Evolutionary conservation across 1,140 invertebrate genomes (phyloP).

Genomic region (Aphis craccivora): DNA sequence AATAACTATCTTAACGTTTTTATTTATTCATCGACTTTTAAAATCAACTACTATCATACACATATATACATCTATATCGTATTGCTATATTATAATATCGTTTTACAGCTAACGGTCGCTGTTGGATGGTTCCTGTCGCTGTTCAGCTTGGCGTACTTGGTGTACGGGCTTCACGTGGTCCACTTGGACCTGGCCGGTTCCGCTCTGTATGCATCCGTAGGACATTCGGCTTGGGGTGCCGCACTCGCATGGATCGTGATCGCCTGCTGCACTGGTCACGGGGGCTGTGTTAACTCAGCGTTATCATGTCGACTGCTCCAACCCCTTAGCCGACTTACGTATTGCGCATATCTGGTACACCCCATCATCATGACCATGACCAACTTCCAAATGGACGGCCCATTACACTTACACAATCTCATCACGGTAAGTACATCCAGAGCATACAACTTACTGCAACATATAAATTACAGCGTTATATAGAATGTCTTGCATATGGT

Average conservation of each 20-base stretch:
- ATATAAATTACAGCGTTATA: too few species aligned
- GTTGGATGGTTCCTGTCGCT: slow-evolving; percentile 61
- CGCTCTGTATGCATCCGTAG: slow-evolving; percentile 68
- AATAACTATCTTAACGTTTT: background rate
- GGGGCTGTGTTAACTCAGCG: slow-evolving; percentile 74
- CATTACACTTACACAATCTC: slow-evolving; percentile 76
- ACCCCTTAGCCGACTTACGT: slow-evolving; percentile 87
- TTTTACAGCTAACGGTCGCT: slow-evolving; percentile 61
- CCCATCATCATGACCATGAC: slow-evolving; percentile 83
- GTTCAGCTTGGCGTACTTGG: slow-evolving; percentile 65
- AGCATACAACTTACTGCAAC: background rate
- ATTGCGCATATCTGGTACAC: slow-evolving; percentile 90
- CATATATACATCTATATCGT: too few species aligned
- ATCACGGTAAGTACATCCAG: slow-evolving; percentile 69
- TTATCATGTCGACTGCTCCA: slow-evolving; percentile 81
- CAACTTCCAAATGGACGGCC: slow-evolving; percentile 78
- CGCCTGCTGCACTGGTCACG: slow-evolving; percentile 79
- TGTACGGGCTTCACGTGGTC: slow-evolving; percentile 79
- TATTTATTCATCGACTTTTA: background rate
- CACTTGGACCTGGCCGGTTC: slow-evolving; percentile 71
- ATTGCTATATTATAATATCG: background rate
- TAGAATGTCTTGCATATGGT: too few species aligned
- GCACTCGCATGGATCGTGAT: slow-evolving; percentile 82
- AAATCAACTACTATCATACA: background rate
- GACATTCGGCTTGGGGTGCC: slow-evolving; percentile 77